phyloP scores from a whole-genome alignment of 1,140 invertebrate genomes.

The Drosophila jambulina region DNA sequence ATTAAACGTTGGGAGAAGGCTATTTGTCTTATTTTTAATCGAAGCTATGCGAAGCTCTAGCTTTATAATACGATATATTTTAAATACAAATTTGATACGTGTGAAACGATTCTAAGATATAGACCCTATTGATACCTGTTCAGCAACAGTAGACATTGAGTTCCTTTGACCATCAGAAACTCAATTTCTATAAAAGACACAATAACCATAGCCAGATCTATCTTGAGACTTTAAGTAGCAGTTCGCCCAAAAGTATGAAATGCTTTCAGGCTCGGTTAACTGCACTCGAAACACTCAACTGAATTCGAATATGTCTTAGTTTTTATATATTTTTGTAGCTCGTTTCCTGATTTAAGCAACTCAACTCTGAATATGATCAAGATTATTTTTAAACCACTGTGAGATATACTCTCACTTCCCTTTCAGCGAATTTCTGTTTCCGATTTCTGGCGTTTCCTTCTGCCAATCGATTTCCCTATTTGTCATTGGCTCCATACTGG shows the following conservation, averaged over 20 bases:
- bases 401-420: neutral
- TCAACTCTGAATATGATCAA: neutral
- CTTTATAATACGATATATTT: too few species aligned
- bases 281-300: too few species aligned
- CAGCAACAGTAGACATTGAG: neutral
- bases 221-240: neutral
- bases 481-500: constrained; percentile 7
- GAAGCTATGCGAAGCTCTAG: too few species aligned
- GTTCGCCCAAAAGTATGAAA: neutral
- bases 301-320: neutral
- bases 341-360: neutral
- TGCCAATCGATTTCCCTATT: constrained; percentile 18
- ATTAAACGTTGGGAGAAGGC: too few species aligned
- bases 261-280: neutral
- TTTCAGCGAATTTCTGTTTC: neutral
- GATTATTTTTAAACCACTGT: constrained; percentile 2
- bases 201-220: neutral
- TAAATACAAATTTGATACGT: too few species aligned
- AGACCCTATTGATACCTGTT: neutral
- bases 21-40: too few species aligned
- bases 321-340: neutral
- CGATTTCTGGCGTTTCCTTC: neutral
- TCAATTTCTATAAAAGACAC: neutral
- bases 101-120: too few species aligned
- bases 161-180: too few species aligned